These are phyloP conservation scores for Limnephilus marmoratus DNA, from an alignment of 2,888 invertebrate genomes.

Conservation along the genomic window DNA sequence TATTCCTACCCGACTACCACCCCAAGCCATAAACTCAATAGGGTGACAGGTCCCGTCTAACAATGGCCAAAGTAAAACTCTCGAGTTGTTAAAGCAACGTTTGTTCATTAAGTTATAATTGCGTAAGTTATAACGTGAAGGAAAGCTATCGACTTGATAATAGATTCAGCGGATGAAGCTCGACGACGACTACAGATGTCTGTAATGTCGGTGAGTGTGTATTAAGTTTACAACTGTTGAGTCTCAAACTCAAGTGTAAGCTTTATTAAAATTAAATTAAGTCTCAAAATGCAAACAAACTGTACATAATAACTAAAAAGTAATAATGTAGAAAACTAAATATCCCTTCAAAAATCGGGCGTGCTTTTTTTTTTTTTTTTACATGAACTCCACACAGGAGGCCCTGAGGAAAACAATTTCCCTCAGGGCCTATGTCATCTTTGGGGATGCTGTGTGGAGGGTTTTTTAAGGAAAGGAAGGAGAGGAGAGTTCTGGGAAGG, in stretches of 20 bases:
- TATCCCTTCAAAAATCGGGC: too few relatives aligned
- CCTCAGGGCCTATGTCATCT: too few relatives aligned
- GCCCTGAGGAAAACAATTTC: too few relatives aligned
- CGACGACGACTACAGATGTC: constrained; percentile 49
- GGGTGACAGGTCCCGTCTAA: constrained; percentile 49
- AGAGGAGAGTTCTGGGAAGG: too few relatives aligned
- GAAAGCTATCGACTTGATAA: constrained; percentile 52
- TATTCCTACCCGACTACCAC: background rate
- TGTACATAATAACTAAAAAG: too few relatives aligned
- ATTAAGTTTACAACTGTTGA: background rate
- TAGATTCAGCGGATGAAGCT: constrained; percentile 46
- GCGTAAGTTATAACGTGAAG: constrained; percentile 46
- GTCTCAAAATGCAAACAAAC: background rate
- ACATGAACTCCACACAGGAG: too few relatives aligned
- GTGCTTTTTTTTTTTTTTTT: too few relatives aligned
- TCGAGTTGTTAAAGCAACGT: constrained; percentile 48
- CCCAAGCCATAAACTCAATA: constrained; percentile 18
- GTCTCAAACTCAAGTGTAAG: background rate
- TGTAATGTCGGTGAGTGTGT: constrained; percentile 31
- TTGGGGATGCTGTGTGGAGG: too few relatives aligned
- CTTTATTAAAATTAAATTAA: background rate
- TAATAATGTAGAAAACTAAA: too few relatives aligned
- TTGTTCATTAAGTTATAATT: constrained; percentile 51
- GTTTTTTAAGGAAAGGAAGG: too few relatives aligned
- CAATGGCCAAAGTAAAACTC: constrained; percentile 36